These are phyloP conservation scores for Lanistes nyassanus DNA, from an alignment of 1,140 invertebrate species.

Conservation along the genomic window DNA sequence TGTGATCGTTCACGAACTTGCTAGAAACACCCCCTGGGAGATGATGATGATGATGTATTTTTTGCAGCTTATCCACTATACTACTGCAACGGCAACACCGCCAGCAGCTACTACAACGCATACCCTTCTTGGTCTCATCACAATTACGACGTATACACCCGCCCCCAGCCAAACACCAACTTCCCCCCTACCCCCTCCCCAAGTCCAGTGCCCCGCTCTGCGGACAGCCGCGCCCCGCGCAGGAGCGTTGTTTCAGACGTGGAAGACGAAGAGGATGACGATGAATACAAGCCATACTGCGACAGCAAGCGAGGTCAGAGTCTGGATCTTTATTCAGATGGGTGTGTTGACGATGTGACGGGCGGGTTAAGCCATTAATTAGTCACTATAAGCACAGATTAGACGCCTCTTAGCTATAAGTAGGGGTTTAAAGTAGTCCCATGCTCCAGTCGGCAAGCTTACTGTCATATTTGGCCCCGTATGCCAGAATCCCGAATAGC, in stretches of 20 bases:
- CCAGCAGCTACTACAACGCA: background rate
- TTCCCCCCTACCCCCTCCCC: constrained; percentile 4
- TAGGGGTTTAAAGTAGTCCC: background rate
- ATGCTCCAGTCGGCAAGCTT: background rate
- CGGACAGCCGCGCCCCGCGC: background rate
- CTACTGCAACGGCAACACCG: background rate
- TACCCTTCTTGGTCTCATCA: background rate
- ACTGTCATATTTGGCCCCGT: background rate
- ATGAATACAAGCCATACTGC: constrained; percentile 28
- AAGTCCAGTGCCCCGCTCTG: background rate
- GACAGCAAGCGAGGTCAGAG: constrained; percentile 25
- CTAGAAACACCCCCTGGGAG: background rate
- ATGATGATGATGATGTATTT: background rate
- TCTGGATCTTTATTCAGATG: background rate
- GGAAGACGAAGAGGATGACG: constrained; percentile 16
- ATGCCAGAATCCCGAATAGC: background rate
- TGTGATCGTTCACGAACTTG: background rate
- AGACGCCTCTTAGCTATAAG: background rate
- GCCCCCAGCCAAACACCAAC: background rate
- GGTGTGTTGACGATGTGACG: background rate
- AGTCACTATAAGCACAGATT: no score
- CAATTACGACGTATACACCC: background rate
- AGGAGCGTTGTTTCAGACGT: background rate
- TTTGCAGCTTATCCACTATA: background rate
- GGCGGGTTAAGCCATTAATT: no score